Base-by-base conservation (phyloP, 2,888 invertebrate genomes). In the Polia nebulosa region DNA sequence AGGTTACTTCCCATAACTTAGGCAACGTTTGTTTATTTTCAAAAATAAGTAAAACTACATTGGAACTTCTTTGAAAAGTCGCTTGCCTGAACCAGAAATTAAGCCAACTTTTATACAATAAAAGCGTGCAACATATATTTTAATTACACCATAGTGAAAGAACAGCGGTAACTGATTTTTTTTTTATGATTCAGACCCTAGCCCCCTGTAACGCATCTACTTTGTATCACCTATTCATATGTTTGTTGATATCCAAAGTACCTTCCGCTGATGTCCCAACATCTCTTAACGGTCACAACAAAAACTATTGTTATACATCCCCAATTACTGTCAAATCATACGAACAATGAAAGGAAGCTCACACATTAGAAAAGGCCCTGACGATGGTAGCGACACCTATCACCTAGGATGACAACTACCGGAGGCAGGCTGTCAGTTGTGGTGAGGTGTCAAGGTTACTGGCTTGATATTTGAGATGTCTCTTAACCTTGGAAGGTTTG, bases 271-370 rank as follows among this genome's bases (percentile, higher is more conserved):
- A 64, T 44, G 44, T 52, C 20, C 17, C 6, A 27, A 13, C 52
- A 53, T 34, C 20, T 45, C 4, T 13, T 20, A 39, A 68, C 4
- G 1, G 27, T 72, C 41, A 61, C n/a, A 17, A 17, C 2, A 41
- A 51, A 63, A 22, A 1, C 59, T 17, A 76, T 72, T 77, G 77
- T 72, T 70, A 44, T 9, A 58, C 53, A 55, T 64, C n/a, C 76
- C 53, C 44, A 51, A 80, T 77, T 64, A 68, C 32, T 45, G 49
- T 61, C 57, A 55, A 64, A 64, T 39, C 25, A 15, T 22, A 32
- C 11, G n/a, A 58, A 77, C 77, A 77, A 77, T 70, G 70, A 20
- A 17, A 80, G 77, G 77, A 80, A 76, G 56, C 36, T 3, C 11
- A n/a, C 13, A 27, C 27, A 20, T 78, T 61, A 68, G 63, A 57